Base-by-base conservation (phyloP, 2,888 invertebrate genomes). In the Phanerotoma sp. region DNA sequence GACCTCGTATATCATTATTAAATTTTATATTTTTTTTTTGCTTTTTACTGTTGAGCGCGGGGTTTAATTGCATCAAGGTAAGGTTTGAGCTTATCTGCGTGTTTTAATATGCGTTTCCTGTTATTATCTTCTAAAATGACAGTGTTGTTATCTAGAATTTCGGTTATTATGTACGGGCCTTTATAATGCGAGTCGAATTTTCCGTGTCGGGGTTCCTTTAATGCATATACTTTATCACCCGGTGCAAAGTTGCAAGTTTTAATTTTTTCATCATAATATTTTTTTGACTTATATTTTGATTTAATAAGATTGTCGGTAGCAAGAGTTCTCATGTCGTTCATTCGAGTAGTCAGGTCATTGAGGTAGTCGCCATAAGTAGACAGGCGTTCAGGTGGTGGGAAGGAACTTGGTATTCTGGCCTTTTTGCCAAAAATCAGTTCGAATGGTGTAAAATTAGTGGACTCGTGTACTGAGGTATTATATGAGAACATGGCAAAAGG, bases 381-480 rank as follows among this genome's bases (percentile, higher is more conserved):
- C 0, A 52, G 5, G 30, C 53, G 40, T 9, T 48, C 51, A 18
- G 42, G 16, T 1, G 25, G 10, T 4, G 54, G 56, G 20, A 50
- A 58, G 11, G 42, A 22, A 10, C 25, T 47, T 5, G 62, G 58
- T 0, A 54, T 4, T 6, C 58, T 38, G 0, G 58, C 52, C 0
- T n/a, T 18, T 48, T 22, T 54, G 0, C 54, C 57, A 10, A 56
- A 57, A 5, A 60, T 25, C 22, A 60, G 18, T 49, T 62, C 54
- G 30, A 40, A 56, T 1, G 60, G 58, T 1, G 57, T 50, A 15
- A 52, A 58, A 4, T 47, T 42, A 7, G 56, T 60, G 9, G 45
- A 46, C 41, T 60, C 56, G 33, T 60, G 58, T 4, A 58, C 40
- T n/a, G n/a, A n/a, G n/a, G n/a, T n/a, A n/a, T n/a, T n/a, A n/a